Base-by-base conservation (phyloP, 2,797 vertebrate species). In the Petrocephalus schoutedeni region DNA sequence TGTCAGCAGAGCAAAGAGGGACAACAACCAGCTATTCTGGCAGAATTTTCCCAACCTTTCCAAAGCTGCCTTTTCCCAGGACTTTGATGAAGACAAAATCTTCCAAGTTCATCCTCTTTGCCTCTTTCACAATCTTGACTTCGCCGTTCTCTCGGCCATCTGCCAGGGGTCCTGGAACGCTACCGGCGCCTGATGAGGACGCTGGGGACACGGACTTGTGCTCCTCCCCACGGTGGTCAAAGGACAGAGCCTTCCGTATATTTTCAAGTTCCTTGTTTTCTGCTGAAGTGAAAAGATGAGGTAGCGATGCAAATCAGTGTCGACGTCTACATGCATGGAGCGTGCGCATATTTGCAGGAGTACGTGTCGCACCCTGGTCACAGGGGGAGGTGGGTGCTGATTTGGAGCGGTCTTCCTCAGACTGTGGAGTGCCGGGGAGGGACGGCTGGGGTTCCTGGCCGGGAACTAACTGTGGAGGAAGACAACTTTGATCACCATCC, bases 71-170 rank as follows among this genome's bases (percentile, higher is more conserved):
- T 93, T 99, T 99, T 41, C 98, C 98, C 92, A 99, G 94, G 87
- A 99, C 98, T 95, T 99, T 99, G 93, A 99, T 99, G 94, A 99
- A 99, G 90, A 96, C 92, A 91, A 99, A 99, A 91, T 99, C 96
- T 0, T 96, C 96, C 56, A 99, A 95, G 85, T 94, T 95, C 94
- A 97, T 96, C 91, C 95, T 95, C 91, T 97, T 98, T 32, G 92
- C 93, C 92, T 97, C 93, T 93, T 97, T 96, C 57, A 95, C 91
- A 54, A 91, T 94, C 94, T 97, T 97, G 89, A 97, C 90, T 67
- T 97, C 97, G 0, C 98, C 98, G 0, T 98, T 98, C 91, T 96
- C 96, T 85, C 95, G 94, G 0, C 96, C 95, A 88, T 96, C 95
- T 3, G 94, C 94, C 0, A 91, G 71, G 88, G 94, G 93, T 1